phyloP scores from a whole-genome alignment of 2,113 vertebrate genomes.

The Australoheros scitulus region DNA sequence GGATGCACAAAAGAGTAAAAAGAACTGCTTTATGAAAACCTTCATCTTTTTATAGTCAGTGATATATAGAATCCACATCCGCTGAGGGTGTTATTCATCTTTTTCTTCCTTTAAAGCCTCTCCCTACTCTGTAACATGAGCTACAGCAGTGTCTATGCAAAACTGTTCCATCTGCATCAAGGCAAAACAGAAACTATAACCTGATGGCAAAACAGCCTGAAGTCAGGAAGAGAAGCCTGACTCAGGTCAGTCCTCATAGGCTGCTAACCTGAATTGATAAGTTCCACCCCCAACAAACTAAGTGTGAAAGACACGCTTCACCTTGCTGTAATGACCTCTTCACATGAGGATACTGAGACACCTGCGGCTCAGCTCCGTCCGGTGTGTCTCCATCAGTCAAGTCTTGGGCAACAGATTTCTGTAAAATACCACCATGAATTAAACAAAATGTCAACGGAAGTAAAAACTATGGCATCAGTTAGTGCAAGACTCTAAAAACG shows the following conservation, averaged over 20 bases:
- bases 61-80: background rate
- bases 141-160: slow-evolving; percentile 24
- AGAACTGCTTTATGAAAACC: background rate
- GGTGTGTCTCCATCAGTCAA: slow-evolving; percentile 4
- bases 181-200: slow-evolving; percentile 38
- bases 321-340: slow-evolving; percentile 75
- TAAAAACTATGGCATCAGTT: background rate
- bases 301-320: slow-evolving; percentile 32
- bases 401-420: slow-evolving; percentile 40
- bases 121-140: slow-evolving; percentile 35
- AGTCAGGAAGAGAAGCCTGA: background rate
- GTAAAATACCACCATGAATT: background rate
- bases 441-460: background rate
- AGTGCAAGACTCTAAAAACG: slow-evolving; percentile 6
- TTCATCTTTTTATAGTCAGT: background rate
- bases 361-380: background rate
- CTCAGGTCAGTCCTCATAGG: too few relatives aligned
- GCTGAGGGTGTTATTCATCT: background rate
- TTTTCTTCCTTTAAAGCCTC: background rate
- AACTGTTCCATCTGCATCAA: slow-evolving; percentile 30
- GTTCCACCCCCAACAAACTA: background rate
- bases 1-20: background rate
- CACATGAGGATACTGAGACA: slow-evolving; percentile 54
- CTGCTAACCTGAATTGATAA: background rate
- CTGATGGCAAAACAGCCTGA: slow-evolving; percentile 16